Percentiles rank a stretch among this genome's conserved stretches.
Conservation (phyloP, 2,113 vertebrate species). For the Lasiurus cinereus region DNA sequence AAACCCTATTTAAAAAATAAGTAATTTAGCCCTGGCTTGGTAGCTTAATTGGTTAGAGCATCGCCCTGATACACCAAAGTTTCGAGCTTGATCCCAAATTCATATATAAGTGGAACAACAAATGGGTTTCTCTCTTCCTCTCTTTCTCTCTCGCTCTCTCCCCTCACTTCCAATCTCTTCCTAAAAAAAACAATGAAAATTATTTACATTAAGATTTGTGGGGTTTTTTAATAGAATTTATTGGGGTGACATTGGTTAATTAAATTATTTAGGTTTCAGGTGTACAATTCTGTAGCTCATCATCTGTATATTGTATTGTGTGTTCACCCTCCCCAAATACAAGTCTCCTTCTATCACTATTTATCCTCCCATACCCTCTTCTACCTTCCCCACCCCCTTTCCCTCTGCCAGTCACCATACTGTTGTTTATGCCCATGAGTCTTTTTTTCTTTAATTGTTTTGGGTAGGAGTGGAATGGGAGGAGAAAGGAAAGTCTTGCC, state of each 20-base stretch:
- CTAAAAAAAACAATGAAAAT: neutral
- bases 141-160: no score
- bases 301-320: neutral
- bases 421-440: neutral
- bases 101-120: neutral
- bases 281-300: neutral
- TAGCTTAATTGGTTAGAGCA: neutral
- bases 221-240: no score
- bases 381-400: neutral
- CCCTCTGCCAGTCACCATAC: neutral
- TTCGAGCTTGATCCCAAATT: neutral
- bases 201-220: neutral
- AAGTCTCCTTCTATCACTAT: neutral
- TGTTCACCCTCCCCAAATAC: neutral
- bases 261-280: neutral
- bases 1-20: neutral
- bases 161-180: neutral
- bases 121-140: neutral
- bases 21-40: neutral
- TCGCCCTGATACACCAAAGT: neutral
- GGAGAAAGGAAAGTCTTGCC: constrained; percentile 50
- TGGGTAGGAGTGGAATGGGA: neutral
- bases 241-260: neutral
- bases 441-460: constrained; percentile 20
- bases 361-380: neutral